phyloP scores from a whole-genome alignment of 1,140 invertebrate genomes.

The Phortica variegata region DNA sequence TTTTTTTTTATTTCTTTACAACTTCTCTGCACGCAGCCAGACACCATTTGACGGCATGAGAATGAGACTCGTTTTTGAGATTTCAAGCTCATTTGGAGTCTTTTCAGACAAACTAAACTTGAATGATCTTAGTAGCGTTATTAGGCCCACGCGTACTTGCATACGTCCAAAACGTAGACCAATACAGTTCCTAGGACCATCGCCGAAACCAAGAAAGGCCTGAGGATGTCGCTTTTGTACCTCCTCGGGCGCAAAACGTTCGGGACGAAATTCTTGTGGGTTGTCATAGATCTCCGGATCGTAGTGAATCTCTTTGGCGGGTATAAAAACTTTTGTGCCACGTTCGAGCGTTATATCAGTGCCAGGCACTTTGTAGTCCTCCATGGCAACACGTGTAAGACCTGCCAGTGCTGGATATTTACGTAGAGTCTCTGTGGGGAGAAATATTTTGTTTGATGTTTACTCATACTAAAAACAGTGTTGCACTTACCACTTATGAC shows the following conservation, averaged over 20 bases:
- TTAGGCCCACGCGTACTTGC: conserved; percentile 35
- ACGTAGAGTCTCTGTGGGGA: conserved; percentile 59
- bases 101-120: conserved; percentile 29
- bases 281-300: conserved; percentile 24
- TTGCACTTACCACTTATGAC: conserved; percentile 30
- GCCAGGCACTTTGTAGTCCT: conserved; percentile 58
- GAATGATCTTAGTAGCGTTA: conserved; percentile 34
- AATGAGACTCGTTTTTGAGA: conserved; percentile 45
- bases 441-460: neutral
- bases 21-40: conserved; percentile 19
- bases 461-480: neutral
- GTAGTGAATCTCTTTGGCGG: conserved; percentile 21
- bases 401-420: conserved; percentile 60
- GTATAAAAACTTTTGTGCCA: conserved; percentile 54
- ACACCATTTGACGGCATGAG: conserved; percentile 37
- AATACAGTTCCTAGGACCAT: conserved; percentile 68
- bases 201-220: conserved; percentile 70
- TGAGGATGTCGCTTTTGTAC: conserved; percentile 9
- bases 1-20: too few species aligned
- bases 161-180: conserved; percentile 52
- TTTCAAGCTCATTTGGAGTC: conserved; percentile 22
- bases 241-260: conserved; percentile 15
- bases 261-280: conserved; percentile 17
- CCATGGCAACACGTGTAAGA: conserved; percentile 57
- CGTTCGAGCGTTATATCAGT: conserved; percentile 48